Conservation (phyloP, 2,888 invertebrate genomes). For the Ichneumoninae sp. region DNA sequence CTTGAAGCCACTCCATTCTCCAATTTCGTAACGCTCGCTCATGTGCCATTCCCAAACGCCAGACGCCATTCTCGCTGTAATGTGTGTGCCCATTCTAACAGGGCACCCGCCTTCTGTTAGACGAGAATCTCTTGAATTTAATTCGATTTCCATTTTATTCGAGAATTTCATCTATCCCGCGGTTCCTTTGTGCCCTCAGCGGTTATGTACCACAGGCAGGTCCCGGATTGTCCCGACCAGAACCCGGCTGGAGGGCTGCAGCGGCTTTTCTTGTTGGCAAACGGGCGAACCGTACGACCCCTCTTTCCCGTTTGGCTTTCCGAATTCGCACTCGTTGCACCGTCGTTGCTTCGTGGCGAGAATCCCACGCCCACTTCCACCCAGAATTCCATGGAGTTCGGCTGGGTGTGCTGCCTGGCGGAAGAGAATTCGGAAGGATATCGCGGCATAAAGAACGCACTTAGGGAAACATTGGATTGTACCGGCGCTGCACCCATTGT, state of each 20-base stretch:
- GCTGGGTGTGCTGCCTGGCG: background rate
- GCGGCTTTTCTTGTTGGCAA: constrained; percentile 20
- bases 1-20: background rate
- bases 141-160: constrained; percentile 45
- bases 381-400: constrained; percentile 20
- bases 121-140: constrained; percentile 17
- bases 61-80: constrained; percentile 5
- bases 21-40: background rate
- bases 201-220: background rate
- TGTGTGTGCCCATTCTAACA: background rate
- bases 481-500: constrained; percentile 21
- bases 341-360: constrained; percentile 7
- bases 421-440: constrained; percentile 28
- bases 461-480: constrained; percentile 43
- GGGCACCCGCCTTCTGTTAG: background rate
- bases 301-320: constrained; percentile 4
- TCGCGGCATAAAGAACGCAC: constrained; percentile 48
- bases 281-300: background rate
- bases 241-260: background rate
- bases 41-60: background rate
- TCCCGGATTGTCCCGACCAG: constrained; percentile 7
- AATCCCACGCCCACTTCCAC: constrained; percentile 13
- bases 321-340: constrained; percentile 28
- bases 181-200: constrained; percentile 19
- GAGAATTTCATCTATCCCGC: constrained; percentile 37